Evolutionary conservation across 2,797 vertebrate species (phyloP), one percentile per base, ranked within the genome.

Genomic region (Vireo griseus): DNA sequence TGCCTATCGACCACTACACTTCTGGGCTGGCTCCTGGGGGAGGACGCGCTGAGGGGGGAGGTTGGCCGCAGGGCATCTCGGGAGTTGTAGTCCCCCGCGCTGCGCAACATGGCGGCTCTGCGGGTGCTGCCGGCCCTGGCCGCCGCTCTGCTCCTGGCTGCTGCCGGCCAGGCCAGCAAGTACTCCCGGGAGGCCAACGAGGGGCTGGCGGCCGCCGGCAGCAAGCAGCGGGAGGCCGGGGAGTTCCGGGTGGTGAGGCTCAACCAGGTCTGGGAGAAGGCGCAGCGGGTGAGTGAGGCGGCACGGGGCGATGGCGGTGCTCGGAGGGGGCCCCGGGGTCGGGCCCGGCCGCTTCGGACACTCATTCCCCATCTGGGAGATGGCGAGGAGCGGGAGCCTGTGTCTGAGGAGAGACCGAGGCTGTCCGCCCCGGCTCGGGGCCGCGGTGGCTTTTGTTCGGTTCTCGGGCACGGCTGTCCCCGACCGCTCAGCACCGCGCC

Each of bases 221-320:
- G 76, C 19, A 97, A 97, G 63, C 94, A 83, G 47, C 91, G 89
- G 63, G 94, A 94, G 26, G 50, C 82, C 24, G 96, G 87, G 29
- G 99, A 99, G 95, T 99, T 99, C 96, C 98, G 99, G 61, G 98
- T 99, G 80, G 98, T 98, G 48, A 99, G 98, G 96, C 97, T 99
- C 59, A 99, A 98, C 96, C 99, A 99, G 97, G 95, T 99, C 54
- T 99, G 99, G 99, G 99, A 99, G 96, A 99, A 99, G 96, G 99
- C 99, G 10, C 97, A 97, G 93, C 92, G 99, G 98, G 99, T 99
- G 97, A 97, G 99, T 91, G 79, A 13, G 24, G 59, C n/a, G 31
- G 83, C 2, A 47, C n/a, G 22, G 50, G 28, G 17, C 26, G 35
- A 22, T 68, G 89, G 71, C 82, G 45, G 61, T 6, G 22, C 40